Evolutionary conservation across 92 coral and sea anemone genomes (phyloP).

Genomic region (Porites rus): DNA sequence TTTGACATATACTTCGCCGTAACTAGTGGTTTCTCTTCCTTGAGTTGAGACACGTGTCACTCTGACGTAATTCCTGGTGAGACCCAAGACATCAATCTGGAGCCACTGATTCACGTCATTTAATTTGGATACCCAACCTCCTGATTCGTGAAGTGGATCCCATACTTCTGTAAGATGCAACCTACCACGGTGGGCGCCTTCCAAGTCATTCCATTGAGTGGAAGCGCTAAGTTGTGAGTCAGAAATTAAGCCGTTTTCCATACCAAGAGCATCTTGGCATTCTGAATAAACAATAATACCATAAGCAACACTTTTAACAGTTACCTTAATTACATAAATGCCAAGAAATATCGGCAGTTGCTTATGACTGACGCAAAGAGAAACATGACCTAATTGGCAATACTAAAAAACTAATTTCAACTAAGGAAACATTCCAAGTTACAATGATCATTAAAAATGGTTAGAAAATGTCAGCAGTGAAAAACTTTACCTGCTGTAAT

Average conservation of each 20-base stretch:
- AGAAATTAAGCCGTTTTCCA: constrained; percentile 7
- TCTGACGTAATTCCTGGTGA: not conserved
- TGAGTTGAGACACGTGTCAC: constrained; percentile 28
- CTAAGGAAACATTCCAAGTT: too few relatives aligned
- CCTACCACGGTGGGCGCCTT: too few relatives aligned
- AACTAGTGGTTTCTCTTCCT: not conserved
- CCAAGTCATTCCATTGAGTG: too few relatives aligned
- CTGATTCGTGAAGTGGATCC: not conserved
- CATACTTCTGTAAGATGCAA: not conserved
- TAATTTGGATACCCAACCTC: too few relatives aligned
- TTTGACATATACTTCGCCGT: not conserved
- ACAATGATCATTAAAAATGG: too few relatives aligned
- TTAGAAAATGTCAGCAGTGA: too few relatives aligned
- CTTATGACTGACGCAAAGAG: too few relatives aligned
- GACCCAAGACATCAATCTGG: constrained; percentile 11
- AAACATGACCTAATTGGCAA: too few relatives aligned
- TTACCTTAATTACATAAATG: too few relatives aligned
- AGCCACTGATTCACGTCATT: constrained; percentile 4
- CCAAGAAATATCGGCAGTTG: too few relatives aligned
- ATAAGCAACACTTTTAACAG: not conserved
- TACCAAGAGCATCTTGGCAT: constrained; percentile 17
- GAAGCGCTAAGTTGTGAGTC: not conserved
- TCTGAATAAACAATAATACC: not conserved
- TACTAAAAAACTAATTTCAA: too few relatives aligned
- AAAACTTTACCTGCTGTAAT: too few relatives aligned